Evolutionary conservation across 2,797 vertebrate species (phyloP).

Genomic region (Discoglossus pictus): DNA sequence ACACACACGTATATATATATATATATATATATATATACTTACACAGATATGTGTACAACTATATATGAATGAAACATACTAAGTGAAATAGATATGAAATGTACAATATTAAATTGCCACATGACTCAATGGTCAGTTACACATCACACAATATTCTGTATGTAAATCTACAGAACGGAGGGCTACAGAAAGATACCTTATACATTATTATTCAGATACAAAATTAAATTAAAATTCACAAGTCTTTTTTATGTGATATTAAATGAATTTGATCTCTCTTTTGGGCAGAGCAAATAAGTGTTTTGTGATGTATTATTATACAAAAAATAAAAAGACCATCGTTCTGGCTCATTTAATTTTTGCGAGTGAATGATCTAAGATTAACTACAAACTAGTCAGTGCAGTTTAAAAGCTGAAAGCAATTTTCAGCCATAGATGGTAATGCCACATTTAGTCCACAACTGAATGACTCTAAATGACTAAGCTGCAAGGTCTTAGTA

Average conservation of each 20-base stretch:
- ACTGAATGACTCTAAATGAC: constrained; percentile 83
- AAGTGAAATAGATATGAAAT: constrained; percentile 77
- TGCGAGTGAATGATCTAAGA: constrained; percentile 84
- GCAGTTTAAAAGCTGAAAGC: constrained; percentile 85
- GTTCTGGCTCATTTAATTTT: constrained; percentile 83
- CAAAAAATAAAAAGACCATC: constrained; percentile 64
- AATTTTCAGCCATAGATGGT: constrained; percentile 83
- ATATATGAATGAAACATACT: constrained; percentile 66
- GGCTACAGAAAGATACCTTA: constrained; percentile 83
- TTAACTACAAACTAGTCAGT: constrained; percentile 86
- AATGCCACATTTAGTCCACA: constrained; percentile 83
- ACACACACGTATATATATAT: too few species aligned
- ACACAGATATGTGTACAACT: too few species aligned
- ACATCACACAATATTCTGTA: constrained; percentile 89
- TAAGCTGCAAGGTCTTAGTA: constrained; percentile 78
- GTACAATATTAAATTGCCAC: constrained; percentile 75
- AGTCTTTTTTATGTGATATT: constrained; percentile 87
- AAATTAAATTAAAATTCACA: constrained; percentile 98
- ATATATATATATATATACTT: too few species aligned
- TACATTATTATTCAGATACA: constrained; percentile 83
- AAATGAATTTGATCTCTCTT: constrained; percentile 82
- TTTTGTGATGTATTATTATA: constrained; percentile 83
- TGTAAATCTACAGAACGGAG: constrained; percentile 89
- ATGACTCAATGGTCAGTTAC: constrained; percentile 84
- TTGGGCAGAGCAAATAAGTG: constrained; percentile 91